Evolutionary conservation across 2,113 vertebrate genomes (phyloP).

Genomic region (Brachyistius frenatus): DNA sequence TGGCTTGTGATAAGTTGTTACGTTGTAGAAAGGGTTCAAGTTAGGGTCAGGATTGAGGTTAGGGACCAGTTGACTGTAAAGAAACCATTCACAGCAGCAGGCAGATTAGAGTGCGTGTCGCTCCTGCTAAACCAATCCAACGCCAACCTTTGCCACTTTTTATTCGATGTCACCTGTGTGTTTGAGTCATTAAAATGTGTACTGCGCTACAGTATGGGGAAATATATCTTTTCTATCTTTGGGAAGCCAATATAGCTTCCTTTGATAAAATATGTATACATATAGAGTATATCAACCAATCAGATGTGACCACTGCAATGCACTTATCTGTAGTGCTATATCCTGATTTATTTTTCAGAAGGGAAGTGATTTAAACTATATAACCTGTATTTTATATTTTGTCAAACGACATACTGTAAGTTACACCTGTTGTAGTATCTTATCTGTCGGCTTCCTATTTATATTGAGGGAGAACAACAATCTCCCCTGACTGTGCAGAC

Average conservation of each 20-base stretch:
- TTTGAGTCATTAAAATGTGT: background rate
- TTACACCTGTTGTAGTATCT: constrained; percentile 6
- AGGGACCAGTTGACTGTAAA: too few relatives aligned
- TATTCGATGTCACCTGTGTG: too few relatives aligned
- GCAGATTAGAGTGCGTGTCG: too few relatives aligned
- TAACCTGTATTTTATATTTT: background rate
- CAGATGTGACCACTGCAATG: background rate
- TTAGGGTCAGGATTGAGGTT: too few relatives aligned
- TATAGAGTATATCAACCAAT: background rate
- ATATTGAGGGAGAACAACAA: constrained; percentile 25
- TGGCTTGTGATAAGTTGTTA: too few relatives aligned
- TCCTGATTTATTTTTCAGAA: background rate
- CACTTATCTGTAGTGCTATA: background rate
- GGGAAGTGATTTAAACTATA: background rate
- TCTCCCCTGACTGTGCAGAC: constrained; percentile 37
- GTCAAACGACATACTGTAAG: constrained; percentile 2
- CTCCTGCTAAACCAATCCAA: too few relatives aligned
- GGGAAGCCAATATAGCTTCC: background rate
- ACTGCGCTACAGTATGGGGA: too few relatives aligned
- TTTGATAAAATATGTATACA: background rate
- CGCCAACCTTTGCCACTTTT: too few relatives aligned
- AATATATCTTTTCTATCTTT: background rate
- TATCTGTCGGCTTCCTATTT: constrained; percentile 4
- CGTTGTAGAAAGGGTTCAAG: too few relatives aligned
- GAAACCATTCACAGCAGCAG: too few relatives aligned